phyloP scores from a whole-genome alignment of 2,888 invertebrate genomes.

The Plagodis pulveraria region DNA sequence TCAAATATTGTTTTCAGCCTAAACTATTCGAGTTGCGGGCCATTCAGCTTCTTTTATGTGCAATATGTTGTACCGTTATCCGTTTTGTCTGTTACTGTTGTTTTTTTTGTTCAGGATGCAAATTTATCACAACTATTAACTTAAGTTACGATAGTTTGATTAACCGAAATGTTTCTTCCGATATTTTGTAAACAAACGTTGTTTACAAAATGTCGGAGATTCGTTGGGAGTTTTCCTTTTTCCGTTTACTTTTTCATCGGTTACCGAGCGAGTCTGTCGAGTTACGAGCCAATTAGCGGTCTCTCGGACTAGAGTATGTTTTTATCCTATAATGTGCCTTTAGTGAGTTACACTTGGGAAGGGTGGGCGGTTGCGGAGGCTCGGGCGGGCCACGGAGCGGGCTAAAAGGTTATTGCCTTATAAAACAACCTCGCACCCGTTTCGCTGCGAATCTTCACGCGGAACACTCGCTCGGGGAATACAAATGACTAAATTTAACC shows the following conservation, averaged over 20 bases:
- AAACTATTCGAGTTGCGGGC: slow-evolving; percentile 32
- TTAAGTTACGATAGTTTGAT: slow-evolving; percentile 11
- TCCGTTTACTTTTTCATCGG: slow-evolving; percentile 41
- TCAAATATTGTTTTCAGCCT: slow-evolving; percentile 43
- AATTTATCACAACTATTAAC: slow-evolving; percentile 18
- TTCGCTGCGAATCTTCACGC: slow-evolving; percentile 36
- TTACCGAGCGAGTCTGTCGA: slow-evolving; percentile 39
- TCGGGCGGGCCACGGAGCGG: slow-evolving; percentile 1
- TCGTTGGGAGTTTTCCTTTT: slow-evolving; percentile 36
- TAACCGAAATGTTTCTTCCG: slow-evolving; percentile 27
- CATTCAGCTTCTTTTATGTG: slow-evolving; percentile 30
- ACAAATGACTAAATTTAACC: slow-evolving; percentile 31
- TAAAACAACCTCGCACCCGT: slow-evolving; percentile 40
- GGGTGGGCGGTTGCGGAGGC: slow-evolving; percentile 23
- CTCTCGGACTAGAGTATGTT: slow-evolving; percentile 45
- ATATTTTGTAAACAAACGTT: too few relatives aligned
- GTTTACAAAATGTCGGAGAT: slow-evolving; percentile 37
- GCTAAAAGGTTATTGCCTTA: slow-evolving; percentile 39
- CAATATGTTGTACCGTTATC: slow-evolving; percentile 13
- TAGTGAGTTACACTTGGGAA: slow-evolving; percentile 36
- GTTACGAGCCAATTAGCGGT: slow-evolving; percentile 59
- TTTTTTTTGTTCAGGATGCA: slow-evolving; percentile 23
- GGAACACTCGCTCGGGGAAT: slow-evolving; percentile 28
- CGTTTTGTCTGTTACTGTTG: slow-evolving; percentile 20
- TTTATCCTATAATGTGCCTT: slow-evolving; percentile 41